Percentiles rank a stretch among this genome's conserved stretches.
phyloP scores from a whole-genome alignment of 92 coral and sea anemone species.

The Umimayanthus kanabou region DNA sequence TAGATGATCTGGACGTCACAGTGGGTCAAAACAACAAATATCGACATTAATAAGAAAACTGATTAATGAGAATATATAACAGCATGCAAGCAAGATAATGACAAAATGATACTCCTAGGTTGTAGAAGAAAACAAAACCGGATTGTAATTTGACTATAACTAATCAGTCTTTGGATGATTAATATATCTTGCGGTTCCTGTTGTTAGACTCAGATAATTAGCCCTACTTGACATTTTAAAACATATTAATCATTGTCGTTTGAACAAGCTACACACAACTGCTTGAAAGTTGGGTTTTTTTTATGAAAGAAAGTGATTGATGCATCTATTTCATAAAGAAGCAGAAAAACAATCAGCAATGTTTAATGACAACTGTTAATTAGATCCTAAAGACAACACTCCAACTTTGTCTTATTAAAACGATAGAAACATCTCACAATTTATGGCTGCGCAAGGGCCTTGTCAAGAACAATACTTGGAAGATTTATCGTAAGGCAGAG shows the following conservation, averaged over 20 bases:
- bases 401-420: too few relatives aligned
- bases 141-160: neutral
- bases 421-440: neutral
- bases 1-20: neutral
- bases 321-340: neutral
- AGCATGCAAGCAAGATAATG: neutral
- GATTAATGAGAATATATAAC: neutral
- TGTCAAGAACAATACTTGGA: too few relatives aligned
- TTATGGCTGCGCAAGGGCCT: neutral
- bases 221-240: neutral
- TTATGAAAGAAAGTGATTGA: constrained; percentile 12
- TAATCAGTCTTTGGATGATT: neutral
- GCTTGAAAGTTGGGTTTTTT: neutral
- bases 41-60: neutral
- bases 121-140: neutral
- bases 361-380: constrained; percentile 8
- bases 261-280: neutral
- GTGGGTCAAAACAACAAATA: neutral
- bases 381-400: neutral
- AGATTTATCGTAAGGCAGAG: too few relatives aligned
- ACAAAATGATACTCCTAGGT: neutral
- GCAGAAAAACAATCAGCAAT: neutral
- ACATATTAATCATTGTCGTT: constrained; percentile 26
- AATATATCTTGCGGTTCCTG: neutral
- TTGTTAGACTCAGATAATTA: neutral